Conservation (phyloP, 2,888 invertebrate genomes). For the Pasiphila rectangulata region DNA sequence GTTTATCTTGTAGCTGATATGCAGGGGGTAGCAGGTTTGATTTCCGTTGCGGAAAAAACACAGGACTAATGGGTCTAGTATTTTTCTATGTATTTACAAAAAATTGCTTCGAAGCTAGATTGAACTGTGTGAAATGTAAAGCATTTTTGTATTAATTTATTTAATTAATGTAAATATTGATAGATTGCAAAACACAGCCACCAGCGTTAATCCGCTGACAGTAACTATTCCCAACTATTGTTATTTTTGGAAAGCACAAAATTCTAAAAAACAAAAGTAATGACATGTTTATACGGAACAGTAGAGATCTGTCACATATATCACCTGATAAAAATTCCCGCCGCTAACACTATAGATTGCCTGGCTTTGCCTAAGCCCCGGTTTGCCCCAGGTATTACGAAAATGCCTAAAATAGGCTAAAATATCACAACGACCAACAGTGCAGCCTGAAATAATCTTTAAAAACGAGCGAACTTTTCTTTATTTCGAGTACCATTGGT, state of each 20-base stretch:
- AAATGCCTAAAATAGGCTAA: slow-evolving; percentile 18
- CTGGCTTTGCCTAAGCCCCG: slow-evolving; percentile 16
- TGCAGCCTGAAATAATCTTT: slow-evolving; percentile 19
- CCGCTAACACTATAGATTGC: slow-evolving; percentile 15
- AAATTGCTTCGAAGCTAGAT: no score
- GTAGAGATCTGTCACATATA: slow-evolving; percentile 12
- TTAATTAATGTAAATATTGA: no score
- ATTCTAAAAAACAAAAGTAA: background rate
- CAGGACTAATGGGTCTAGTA: no score
- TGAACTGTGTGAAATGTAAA: no score
- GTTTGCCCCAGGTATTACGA: slow-evolving; percentile 13
- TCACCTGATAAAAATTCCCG: slow-evolving; percentile 18
- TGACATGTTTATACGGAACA: slow-evolving; percentile 6
- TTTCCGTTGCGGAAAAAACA: no score
- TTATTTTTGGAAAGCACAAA: background rate
- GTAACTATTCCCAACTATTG: no score
- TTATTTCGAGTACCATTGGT: slow-evolving; percentile 5
- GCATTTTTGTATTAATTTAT: no score
- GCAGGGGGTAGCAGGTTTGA: no score
- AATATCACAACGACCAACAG: slow-evolving; percentile 17
- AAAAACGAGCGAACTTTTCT: slow-evolving; percentile 15
- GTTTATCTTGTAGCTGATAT: no score
- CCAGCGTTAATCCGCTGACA: no score
- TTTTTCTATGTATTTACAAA: no score
- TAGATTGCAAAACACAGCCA: no score